A percentile compares a stretch with the other conserved stretches of the same genome.
Conservation (phyloP, 2,888 invertebrate species). For the Sphaerophoria taeniata region DNA sequence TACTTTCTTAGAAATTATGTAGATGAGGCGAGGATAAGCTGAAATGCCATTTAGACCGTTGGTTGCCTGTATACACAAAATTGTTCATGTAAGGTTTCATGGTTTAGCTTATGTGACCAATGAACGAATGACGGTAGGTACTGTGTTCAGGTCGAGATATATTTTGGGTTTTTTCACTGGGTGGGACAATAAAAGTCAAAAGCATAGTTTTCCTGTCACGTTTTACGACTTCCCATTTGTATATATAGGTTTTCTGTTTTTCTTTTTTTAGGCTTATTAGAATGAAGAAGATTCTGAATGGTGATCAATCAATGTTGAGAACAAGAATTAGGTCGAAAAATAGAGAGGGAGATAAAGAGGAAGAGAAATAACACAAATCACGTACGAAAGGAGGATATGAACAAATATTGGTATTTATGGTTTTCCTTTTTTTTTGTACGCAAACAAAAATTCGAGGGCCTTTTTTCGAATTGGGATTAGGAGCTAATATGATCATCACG, state of each 20-base stretch:
- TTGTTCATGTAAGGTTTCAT: constrained; percentile 11
- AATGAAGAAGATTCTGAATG: background rate
- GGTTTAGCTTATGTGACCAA: background rate
- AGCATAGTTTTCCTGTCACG: constrained; percentile 28
- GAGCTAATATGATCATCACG: background rate
- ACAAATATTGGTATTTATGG: constrained; percentile 26
- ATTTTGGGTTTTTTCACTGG: background rate
- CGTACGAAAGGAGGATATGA: background rate
- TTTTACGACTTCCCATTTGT: constrained; percentile 29
- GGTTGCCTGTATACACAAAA: too few species aligned
- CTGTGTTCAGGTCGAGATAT: background rate
- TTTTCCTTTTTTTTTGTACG: background rate
- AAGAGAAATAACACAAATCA: background rate
- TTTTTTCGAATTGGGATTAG: background rate
- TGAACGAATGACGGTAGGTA: background rate
- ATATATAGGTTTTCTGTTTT: background rate
- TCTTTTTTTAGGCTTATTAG: background rate
- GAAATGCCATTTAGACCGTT: background rate
- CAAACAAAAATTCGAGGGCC: background rate
- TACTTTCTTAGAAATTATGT: constrained; percentile 13
- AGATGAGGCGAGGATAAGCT: constrained; percentile 20
- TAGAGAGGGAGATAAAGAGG: background rate
- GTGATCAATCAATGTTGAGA: constrained; percentile 30
- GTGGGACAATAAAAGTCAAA: background rate
- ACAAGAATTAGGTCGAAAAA: background rate